These are phyloP conservation scores for Colletes collaris DNA, from an alignment of 2,888 invertebrate genomes.

Conservation along the genomic window DNA sequence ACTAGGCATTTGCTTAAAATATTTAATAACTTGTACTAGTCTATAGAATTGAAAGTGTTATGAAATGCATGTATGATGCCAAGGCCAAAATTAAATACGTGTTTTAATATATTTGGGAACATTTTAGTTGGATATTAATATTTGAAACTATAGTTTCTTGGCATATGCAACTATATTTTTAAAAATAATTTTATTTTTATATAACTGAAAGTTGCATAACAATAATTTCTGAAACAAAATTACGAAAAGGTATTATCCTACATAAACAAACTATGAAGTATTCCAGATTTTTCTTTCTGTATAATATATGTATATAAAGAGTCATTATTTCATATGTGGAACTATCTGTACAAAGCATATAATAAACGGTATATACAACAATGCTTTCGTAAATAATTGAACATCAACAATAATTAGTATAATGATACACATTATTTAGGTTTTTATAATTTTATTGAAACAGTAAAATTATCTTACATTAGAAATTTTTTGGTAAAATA, in stretches of 20 bases:
- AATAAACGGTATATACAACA: conserved; percentile 45
- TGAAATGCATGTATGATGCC: conserved; percentile 23
- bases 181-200: conserved; percentile 65
- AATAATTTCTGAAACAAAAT: conserved; percentile 40
- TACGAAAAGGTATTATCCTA: conserved; percentile 1
- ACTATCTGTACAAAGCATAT: conserved; percentile 58
- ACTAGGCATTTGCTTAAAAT: conserved; percentile 10
- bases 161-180: conserved; percentile 39
- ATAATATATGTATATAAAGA: conserved; percentile 62
- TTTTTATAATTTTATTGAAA: conserved; percentile 64
- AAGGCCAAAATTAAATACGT: conserved; percentile 30
- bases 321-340: conserved; percentile 56
- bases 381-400: conserved; percentile 3
- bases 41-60: conserved; percentile 16
- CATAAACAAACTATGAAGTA: conserved; percentile 14
- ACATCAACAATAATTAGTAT: not conserved
- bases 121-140: conserved; percentile 40
- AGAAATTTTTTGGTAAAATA: conserved; percentile 90
- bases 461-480: conserved; percentile 63
- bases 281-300: conserved; percentile 41
- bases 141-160: conserved; percentile 35
- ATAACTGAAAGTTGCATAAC: conserved; percentile 48
- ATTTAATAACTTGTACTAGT: conserved; percentile 11
- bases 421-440: not conserved
- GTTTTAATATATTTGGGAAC: conserved; percentile 28